Evolutionary conservation across 92 coral and sea anemone genomes (phyloP).

Genomic region (Heteractis magnifica): DNA sequence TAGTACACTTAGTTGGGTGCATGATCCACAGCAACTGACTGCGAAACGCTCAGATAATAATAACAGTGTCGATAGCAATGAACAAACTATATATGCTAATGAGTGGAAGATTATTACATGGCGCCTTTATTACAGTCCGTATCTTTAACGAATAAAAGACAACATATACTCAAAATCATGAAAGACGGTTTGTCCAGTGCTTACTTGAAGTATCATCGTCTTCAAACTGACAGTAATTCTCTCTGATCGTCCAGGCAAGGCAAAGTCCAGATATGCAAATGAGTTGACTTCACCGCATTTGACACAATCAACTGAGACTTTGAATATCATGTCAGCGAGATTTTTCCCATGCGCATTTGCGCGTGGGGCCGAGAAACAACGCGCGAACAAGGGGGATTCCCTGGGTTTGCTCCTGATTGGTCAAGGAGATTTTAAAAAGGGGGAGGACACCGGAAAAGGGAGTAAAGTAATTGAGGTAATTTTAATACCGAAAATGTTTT

Average conservation of each 20-base stretch:
- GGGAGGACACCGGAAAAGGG: conserved; percentile 6
- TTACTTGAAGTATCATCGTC: neutral
- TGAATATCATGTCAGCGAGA: neutral
- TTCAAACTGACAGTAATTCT: neutral
- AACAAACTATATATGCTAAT: conserved; percentile 6
- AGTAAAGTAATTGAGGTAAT: neutral
- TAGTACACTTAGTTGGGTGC: neutral
- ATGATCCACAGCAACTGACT: neutral
- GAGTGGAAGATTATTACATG: neutral
- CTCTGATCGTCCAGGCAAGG: neutral
- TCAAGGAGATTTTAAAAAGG: neutral
- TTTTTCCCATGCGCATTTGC: conserved; percentile 13
- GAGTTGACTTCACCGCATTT: conserved; percentile 1
- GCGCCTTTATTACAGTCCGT: neutral
- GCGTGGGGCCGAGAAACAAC: neutral
- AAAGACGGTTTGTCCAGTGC: neutral
- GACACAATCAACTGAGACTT: conserved; percentile 9
- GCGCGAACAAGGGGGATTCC: conserved; percentile 41
- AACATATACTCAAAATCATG: neutral
- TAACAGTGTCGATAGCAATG: neutral
- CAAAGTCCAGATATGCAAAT: conserved; percentile 2
- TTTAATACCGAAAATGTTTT: neutral
- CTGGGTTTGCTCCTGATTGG: conserved; percentile 17
- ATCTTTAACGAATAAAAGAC: neutral
- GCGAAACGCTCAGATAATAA: neutral